Base-by-base conservation (phyloP, 30 jellyfish, hydroid and myxozoan genomes). In the Clytia hemisphaerica region DNA sequence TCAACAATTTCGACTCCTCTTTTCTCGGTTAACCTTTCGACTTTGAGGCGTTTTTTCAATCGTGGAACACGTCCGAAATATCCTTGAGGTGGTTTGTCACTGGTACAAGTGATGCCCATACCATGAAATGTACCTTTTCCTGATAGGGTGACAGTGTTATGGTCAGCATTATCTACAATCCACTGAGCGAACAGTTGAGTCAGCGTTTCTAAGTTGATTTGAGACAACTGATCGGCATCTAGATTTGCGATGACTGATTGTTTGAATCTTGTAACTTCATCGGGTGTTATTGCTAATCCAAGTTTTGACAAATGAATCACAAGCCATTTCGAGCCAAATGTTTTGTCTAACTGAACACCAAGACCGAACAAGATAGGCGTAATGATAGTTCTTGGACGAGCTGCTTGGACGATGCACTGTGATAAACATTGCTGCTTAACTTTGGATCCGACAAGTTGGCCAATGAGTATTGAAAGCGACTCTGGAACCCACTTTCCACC, bases 391-490 rank as follows among this genome's bases (percentile, higher is more conserved):
- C n/a, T 40, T 6, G 83, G 83, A 30, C 42, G 27, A 31, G 88
- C 83, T 10, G 88, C 88, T 50, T 75, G 82, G 15, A 75, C 74
- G 48, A 75, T 75, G 73, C 82, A 61, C 49, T 75, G 82, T 15
- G 53, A 40, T 7, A 40, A 7, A n/a, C 53, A 40, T 7, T 7
- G 53, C n/a, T 40, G 10, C n/a, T 40, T 40, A 10, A 40, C n/a
- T 40, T 40, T 40, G 53, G 53, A 40, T 10, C 53, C n/a, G 16
- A 40, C 73, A 67, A 63, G 63, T 49, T n/a, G 63, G 15, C 45
- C 28, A 0, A 22, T 60, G 75, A 9, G 6, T 16, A 18, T 54
- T 37, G 53, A 40, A 40, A 49, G 47, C 67, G 37, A 34, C 9
- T 66, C 68, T 1, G 79, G 92, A 1, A 62, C 29, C 83, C 92